A percentile compares a stretch with the other conserved stretches of the same genome.
Evolutionary conservation across 2,797 vertebrate species (phyloP).

Genomic region (Peromyscus aztecus): DNA sequence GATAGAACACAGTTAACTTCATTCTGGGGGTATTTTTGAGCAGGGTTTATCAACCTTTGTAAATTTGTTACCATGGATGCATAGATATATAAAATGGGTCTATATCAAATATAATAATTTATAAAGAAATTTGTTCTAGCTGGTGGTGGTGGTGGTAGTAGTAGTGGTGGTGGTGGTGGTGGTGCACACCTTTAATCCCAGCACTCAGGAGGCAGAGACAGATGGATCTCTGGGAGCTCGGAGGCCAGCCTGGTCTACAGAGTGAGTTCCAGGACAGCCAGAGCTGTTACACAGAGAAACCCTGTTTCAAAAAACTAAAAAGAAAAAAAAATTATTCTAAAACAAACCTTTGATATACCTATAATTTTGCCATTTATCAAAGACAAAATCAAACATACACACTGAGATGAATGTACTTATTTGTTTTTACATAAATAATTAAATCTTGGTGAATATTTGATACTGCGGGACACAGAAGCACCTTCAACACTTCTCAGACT

Average conservation of each 20-base stretch:
- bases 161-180: neutral
- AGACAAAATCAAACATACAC: neutral
- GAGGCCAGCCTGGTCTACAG: neutral
- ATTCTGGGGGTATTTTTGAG: neutral
- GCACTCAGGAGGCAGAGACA: neutral
- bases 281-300: neutral
- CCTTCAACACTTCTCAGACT: neutral
- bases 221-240: neutral
- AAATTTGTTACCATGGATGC: neutral
- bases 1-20: neutral
- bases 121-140: neutral
- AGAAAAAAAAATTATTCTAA: neutral
- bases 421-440: neutral
- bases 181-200: neutral
- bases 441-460: neutral
- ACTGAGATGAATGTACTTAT: neutral
- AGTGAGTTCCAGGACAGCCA: neutral
- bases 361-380: neutral
- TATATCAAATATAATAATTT: neutral
- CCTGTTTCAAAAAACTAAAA: neutral
- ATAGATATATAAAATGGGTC: neutral
- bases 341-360: neutral
- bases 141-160: too few species aligned
- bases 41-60: neutral
- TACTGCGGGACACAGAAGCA: neutral